Percentiles rank a stretch among this genome's conserved stretches.
phyloP scores from a whole-genome alignment of 2,797 vertebrate genomes.

The Echeneis naucrates region DNA sequence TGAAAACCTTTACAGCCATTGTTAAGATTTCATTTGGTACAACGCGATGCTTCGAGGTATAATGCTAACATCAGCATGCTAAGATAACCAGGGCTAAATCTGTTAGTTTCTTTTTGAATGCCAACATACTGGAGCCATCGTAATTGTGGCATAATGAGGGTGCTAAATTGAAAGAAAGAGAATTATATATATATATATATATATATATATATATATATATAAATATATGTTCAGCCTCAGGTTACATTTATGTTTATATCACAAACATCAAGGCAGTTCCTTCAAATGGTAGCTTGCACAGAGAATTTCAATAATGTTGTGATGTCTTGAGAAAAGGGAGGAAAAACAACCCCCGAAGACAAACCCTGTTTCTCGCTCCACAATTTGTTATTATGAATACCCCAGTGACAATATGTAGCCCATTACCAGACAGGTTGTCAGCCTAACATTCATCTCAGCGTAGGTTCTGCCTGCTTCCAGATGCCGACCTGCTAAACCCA shows the following conservation, averaged over 20 bases:
- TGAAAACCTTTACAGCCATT: too few relatives aligned
- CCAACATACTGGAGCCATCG: not conserved
- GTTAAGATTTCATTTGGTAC: too few relatives aligned
- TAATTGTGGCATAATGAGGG: too few relatives aligned
- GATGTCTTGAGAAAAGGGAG: too few relatives aligned
- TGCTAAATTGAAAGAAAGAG: too few relatives aligned
- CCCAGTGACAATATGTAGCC: slow-evolving; percentile 5
- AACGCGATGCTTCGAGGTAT: too few relatives aligned
- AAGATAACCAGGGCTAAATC: not conserved
- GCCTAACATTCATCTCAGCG: slow-evolving; percentile 22
- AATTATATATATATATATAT: too few relatives aligned
- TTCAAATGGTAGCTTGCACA: not conserved
- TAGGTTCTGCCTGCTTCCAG: slow-evolving; percentile 26
- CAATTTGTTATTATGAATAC: slow-evolving; percentile 36
- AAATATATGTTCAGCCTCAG: too few relatives aligned
- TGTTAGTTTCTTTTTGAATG: not conserved
- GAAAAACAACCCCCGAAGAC: too few relatives aligned
- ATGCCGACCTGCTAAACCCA: slow-evolving; percentile 43
- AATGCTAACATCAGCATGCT: not conserved
- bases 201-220: too few relatives aligned
- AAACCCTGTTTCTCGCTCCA: not conserved
- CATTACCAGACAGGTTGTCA: slow-evolving; percentile 35
- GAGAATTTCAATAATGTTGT: too few relatives aligned
- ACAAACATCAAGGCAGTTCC: not conserved
- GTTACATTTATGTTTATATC: too few relatives aligned